Percentiles rank a stretch among this genome's conserved stretches.
phyloP scores from a whole-genome alignment of 1,140 invertebrate species.

The Panagrolaimus sp. region DNA sequence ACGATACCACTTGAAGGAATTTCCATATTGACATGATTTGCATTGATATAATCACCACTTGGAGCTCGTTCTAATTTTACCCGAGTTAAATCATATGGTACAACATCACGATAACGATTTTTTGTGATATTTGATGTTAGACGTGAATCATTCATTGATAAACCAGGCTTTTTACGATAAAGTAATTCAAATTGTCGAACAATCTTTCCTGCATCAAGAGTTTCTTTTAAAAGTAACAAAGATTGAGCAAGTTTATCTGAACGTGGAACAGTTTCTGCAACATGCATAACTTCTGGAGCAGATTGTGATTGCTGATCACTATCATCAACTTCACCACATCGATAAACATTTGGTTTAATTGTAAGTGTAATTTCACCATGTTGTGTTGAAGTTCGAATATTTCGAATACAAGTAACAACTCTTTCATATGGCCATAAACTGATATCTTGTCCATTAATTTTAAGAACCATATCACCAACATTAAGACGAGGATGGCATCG shows the following conservation, averaged over 20 bases:
- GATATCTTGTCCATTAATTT: constrained; percentile 88
- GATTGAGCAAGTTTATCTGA: constrained; percentile 74
- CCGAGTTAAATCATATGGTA: constrained; percentile 87
- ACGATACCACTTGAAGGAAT: constrained; percentile 84
- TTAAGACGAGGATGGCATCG: constrained; percentile 75
- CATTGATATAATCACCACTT: constrained; percentile 87
- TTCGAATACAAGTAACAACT: constrained; percentile 84
- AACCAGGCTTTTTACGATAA: constrained; percentile 78
- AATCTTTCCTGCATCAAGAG: constrained; percentile 81
- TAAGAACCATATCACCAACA: constrained; percentile 91
- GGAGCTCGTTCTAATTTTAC: constrained; percentile 74
- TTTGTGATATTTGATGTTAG: constrained; percentile 78
- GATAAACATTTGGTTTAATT: constrained; percentile 77
- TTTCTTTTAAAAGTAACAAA: constrained; percentile 80
- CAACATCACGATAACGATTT: constrained; percentile 89
- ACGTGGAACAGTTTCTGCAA: constrained; percentile 67
- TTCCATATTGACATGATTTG: constrained; percentile 94
- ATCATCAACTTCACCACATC: constrained; percentile 66
- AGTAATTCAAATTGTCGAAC: constrained; percentile 79
- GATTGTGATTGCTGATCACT: constrained; percentile 68
- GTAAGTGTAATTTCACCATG: constrained; percentile 76
- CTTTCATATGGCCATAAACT: constrained; percentile 81
- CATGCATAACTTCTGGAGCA: constrained; percentile 61
- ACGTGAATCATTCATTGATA: constrained; percentile 74
- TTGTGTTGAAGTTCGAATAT: constrained; percentile 69